Evolutionary conservation across 1,140 invertebrate species (phyloP), one percentile per base, ranked within the genome.

Genomic region (Drosophila mauritiana): DNA sequence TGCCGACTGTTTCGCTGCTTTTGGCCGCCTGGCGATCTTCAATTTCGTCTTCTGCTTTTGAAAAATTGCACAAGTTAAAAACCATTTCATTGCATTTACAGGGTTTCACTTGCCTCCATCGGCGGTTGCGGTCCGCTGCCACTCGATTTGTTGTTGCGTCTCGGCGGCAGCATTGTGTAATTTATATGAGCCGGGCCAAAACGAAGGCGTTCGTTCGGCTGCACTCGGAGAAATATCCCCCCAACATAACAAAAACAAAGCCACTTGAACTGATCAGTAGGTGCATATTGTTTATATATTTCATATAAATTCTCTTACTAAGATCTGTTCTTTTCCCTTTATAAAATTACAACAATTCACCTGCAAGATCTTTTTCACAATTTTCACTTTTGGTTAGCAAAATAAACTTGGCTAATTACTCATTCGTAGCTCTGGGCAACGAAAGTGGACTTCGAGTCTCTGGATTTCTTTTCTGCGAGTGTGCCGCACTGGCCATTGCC

Each of bases 1-100:
- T 52, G 80, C 81, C 80, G 80, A 22, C 20, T 22, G 20, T 22
- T 22, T 3, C 31, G 61, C 22, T 40, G 52, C 13, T 36, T 43
- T 57, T 25, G 48, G 20, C 22, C 40, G 49, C 25, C 36, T 58
- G 15, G 57, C 22, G 42, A 61, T 46, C 63, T 75, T 69, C 54
- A 58, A 27, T 54, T 62, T 57, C 27, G 57, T 52, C 12, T 49
- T 61, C 36, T 22, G 55, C 49, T 79, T 51, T 69, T 88, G 83
- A 88, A 86, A 88, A 88, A 88, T 88, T 83, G 84, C 80, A 80
- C 79, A 89, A 84, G 83, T 89, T 88, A 80, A 88, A 88, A 89
- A 77, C 80, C 84, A 88, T 88, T 88, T 88, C 84, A 88, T 88
- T 88, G 84, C 84, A 88, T 83, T 88, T 88, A 80, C 63, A 78